Evolutionary conservation across 2,113 vertebrate genomes (phyloP).

Genomic region (Pyxicephalus adspersus): DNA sequence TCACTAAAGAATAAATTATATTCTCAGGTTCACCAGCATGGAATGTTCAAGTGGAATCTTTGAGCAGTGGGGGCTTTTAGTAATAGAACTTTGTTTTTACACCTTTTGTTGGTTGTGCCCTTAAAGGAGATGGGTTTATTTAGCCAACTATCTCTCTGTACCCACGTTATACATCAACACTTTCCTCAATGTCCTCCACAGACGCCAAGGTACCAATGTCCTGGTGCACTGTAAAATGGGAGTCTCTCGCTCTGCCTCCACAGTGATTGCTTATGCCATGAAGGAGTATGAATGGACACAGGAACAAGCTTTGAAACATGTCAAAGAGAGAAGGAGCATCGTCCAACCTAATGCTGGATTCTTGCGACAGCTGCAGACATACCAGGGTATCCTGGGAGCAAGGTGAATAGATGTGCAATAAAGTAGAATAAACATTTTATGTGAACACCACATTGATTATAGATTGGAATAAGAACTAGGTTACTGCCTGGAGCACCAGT

Average conservation of each 20-base stretch:
- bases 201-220: constrained; percentile 75
- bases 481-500: background rate
- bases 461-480: background rate
- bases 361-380: constrained; percentile 89
- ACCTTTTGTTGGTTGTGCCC: background rate
- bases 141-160: background rate
- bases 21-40: background rate
- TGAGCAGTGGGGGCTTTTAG: background rate
- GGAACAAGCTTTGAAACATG: constrained; percentile 77
- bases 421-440: accelerated
- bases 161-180: background rate
- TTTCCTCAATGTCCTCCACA: constrained; percentile 57
- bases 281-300: constrained; percentile 87
- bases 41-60: background rate
- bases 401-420: constrained; percentile 71
- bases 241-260: constrained; percentile 90
- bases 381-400: constrained; percentile 89
- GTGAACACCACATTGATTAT: background rate
- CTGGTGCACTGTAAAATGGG: constrained; percentile 98
- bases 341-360: constrained; percentile 90
- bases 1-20: too few species aligned
- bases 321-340: constrained; percentile 78
- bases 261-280: constrained; percentile 91
- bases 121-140: background rate
- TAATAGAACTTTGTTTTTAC: background rate